Evolutionary conservation across 2,797 vertebrate species (phyloP).

Genomic region (Molossus molossus): DNA sequence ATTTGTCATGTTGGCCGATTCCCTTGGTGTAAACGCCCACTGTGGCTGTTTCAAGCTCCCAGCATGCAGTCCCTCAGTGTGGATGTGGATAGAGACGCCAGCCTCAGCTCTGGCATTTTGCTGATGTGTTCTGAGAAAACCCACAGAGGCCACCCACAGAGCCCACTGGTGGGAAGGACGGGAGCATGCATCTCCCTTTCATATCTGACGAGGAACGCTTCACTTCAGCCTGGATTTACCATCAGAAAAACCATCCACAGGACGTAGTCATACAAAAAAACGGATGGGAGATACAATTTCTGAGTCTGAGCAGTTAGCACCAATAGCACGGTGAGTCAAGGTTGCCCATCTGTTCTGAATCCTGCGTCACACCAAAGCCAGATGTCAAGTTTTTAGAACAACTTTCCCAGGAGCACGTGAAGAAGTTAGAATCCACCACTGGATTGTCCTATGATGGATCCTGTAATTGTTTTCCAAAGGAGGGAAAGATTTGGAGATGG

Average conservation of each 20-base stretch:
- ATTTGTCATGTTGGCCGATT: not conserved
- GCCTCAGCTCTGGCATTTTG: not conserved
- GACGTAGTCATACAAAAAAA: not conserved
- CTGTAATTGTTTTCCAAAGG: conserved; percentile 79
- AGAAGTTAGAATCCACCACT: conserved; percentile 86
- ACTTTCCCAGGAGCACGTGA: conserved; percentile 83
- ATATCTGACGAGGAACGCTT: not conserved
- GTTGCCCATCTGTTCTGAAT: conserved; percentile 83
- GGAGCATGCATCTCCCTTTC: not conserved
- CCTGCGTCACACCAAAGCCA: conserved; percentile 81
- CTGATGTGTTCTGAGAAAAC: not conserved
- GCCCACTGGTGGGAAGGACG: not conserved
- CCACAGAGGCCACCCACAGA: not conserved
- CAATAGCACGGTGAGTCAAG: conserved; percentile 78
- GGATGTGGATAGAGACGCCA: not conserved
- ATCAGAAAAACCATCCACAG: not conserved
- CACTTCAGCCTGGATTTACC: not conserved
- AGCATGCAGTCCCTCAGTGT: accelerated
- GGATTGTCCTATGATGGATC: conserved; percentile 82
- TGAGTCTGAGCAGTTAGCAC: conserved; percentile 69
- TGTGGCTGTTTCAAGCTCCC: not conserved
- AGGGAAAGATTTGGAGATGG: conserved; percentile 13
- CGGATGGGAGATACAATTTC: not conserved
- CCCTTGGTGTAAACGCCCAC: not conserved
- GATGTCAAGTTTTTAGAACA: conserved; percentile 80